Evolutionary conservation across 2,113 vertebrate genomes (phyloP).

Genomic region (Indri indri): DNA sequence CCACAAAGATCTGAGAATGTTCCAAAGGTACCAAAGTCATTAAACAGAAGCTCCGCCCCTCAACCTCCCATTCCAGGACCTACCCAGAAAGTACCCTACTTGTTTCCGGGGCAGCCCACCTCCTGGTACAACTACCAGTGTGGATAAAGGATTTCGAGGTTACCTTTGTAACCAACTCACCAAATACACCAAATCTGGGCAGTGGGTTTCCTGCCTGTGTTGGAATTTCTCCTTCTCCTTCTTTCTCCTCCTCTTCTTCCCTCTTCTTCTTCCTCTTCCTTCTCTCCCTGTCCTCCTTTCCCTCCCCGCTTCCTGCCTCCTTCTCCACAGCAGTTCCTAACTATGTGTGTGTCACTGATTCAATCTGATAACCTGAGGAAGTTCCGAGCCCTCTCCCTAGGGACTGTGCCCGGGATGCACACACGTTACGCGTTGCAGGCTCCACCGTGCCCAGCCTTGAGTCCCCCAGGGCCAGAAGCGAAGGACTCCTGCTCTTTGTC

Average conservation of each 20-base stretch:
- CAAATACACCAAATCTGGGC: background rate
- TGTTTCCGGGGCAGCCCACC: background rate
- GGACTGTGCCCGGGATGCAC: background rate
- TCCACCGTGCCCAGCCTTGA: background rate
- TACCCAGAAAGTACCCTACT: background rate
- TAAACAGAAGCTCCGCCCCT: background rate
- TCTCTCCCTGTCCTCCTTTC: background rate
- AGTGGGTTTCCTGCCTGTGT: background rate
- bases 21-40: background rate
- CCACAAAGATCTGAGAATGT: background rate
- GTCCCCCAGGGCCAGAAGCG: too few relatives aligned
- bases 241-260: too few relatives aligned
- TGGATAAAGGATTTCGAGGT: background rate
- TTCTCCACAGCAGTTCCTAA: background rate
- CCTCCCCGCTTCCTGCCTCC: background rate
- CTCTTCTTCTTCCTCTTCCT: background rate
- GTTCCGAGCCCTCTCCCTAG: background rate
- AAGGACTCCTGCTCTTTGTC: conserved; percentile 52
- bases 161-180: background rate
- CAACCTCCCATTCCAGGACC: background rate
- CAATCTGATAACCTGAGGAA: background rate
- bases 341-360: background rate
- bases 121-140: background rate
- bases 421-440: background rate
- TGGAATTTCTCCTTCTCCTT: background rate